Conservation (phyloP, 1,140 invertebrate genomes). For the Lutraria rhynchaena region DNA sequence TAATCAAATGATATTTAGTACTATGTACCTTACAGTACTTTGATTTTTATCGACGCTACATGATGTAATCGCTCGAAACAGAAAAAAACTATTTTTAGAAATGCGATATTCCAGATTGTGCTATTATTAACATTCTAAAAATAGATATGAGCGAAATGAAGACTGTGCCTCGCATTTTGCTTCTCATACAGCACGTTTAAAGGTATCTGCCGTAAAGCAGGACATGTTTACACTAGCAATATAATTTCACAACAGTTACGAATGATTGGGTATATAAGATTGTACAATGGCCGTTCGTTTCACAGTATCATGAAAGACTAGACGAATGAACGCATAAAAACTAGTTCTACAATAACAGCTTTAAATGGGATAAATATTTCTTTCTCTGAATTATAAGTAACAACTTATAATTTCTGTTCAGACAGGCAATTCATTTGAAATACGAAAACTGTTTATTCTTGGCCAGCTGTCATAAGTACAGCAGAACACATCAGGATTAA, state of each 20-base stretch:
- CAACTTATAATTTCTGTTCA: not conserved
- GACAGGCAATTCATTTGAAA: not conserved
- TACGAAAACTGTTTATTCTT: not conserved
- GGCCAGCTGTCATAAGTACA: not conserved
- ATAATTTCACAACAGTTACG: constrained; percentile 18
- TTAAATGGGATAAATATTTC: not conserved
- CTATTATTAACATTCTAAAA: too few species aligned
- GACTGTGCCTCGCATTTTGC: not conserved
- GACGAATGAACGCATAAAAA: not conserved
- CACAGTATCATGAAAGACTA: not conserved
- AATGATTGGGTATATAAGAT: not conserved
- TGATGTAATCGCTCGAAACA: too few species aligned
- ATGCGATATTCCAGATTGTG: too few species aligned
- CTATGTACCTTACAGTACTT: too few species aligned
- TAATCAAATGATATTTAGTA: too few species aligned
- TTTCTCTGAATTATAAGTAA: not conserved
- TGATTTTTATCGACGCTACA: too few species aligned
- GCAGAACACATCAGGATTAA: not conserved
- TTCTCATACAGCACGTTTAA: not conserved
- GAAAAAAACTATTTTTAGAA: too few species aligned
- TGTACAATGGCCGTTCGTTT: not conserved
- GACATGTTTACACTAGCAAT: not conserved
- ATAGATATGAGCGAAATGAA: not conserved
- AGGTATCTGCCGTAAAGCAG: not conserved
- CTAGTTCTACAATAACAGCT: not conserved